Percentiles rank a stretch among this genome's conserved stretches.
phyloP scores from a whole-genome alignment of 2,797 vertebrate species.

The Harpagifer antarcticus region DNA sequence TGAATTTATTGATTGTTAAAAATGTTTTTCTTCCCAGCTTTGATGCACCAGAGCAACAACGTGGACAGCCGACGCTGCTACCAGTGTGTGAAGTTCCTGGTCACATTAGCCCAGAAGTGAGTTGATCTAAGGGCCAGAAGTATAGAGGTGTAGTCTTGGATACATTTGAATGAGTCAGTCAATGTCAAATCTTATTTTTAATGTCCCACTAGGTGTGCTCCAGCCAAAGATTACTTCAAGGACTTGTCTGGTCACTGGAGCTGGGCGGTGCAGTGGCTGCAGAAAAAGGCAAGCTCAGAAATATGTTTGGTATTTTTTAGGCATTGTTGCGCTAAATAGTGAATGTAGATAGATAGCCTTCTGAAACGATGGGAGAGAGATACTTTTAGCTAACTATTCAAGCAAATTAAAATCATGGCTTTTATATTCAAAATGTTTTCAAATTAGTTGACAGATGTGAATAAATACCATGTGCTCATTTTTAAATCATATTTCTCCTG shows the following conservation, averaged over 20 bases:
- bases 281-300: constrained; percentile 89
- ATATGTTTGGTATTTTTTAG: background rate
- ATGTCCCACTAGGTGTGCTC: constrained; percentile 87
- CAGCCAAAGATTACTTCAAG: constrained; percentile 98
- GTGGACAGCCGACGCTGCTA: constrained; percentile 99
- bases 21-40: constrained; percentile 80
- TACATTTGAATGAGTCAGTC: accelerated
- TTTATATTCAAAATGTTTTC: background rate
- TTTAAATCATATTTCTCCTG: constrained; percentile 32
- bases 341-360: too few species aligned
- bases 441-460: background rate
- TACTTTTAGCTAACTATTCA: background rate
- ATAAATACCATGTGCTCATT: constrained; percentile 3
- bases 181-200: background rate
- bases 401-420: background rate
- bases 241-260: constrained; percentile 98
- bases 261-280: constrained; percentile 99
- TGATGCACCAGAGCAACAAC: constrained; percentile 99
- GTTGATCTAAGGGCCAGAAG: constrained; percentile 63
- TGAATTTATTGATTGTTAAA: background rate
- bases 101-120: constrained; percentile 98
- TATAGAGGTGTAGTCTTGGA: background rate
- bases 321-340: background rate
- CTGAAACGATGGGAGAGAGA: background rate
- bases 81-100: constrained; percentile 99